Base-by-base conservation (phyloP, 2,888 invertebrate species). In the Agriopis marginaria region DNA sequence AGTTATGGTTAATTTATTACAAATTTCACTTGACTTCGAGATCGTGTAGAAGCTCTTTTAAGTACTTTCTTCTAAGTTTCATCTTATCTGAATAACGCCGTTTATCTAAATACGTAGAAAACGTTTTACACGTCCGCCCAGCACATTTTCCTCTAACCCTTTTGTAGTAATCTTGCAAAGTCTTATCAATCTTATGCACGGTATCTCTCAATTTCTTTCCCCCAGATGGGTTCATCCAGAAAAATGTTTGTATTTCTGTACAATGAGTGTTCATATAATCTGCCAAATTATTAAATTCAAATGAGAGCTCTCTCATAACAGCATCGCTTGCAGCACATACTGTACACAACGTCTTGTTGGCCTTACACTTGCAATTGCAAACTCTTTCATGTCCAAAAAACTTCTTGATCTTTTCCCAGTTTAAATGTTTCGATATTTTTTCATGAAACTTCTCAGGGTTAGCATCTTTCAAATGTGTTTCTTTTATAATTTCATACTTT, bases 201-300 rank as follows among this genome's bases (percentile, higher is more conserved):
- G 84, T 74, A 32, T 92, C 88, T 77, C 84, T 83, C 0, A 93
- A 75, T 70, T 86, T 88, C 59, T 86, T 85, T 0, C 92, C 92
- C 0, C 88, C 90, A 1, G 68, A 83, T 0, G 93, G 93, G 66
- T 92, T 92, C 84, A 87, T 86, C 84, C 84, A 85, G 61, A 92
- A 93, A 73, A 79, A 93, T 0, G 89, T 89, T 76, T 92, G 91
- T 64, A 93, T 89, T 75, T 92, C 93, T 2, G 89, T 88, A 67
- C 91, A 92, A 74, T 93, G 92, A 14, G 88, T 87, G 7, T 75
- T 82, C 86, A 92, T 91, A 55, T 86, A 93, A 11, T 83, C 78
- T 0, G 87, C 85, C 56, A 93, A 71, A 63, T 90, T 89, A 8
- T 91, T 85, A 42, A 93, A 86, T 73, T 92, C 91, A 56, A 89